Evolutionary conservation across 1,140 invertebrate genomes (phyloP).

Genomic region (Littorina saxatilis): DNA sequence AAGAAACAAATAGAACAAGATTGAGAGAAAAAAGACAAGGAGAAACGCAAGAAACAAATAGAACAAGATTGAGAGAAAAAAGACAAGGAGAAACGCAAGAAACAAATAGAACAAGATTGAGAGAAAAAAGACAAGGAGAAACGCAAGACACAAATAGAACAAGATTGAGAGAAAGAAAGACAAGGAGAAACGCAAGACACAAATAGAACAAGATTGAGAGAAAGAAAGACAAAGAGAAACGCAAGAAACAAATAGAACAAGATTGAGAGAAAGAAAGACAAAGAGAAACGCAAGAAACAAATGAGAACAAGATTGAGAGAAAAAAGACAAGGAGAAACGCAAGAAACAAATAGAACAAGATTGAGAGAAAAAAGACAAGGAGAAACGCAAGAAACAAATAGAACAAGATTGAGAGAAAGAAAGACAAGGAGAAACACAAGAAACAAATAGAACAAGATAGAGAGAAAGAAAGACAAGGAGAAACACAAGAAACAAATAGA

Average conservation of each 20-base stretch:
- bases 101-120: not conserved
- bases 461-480: too few relatives aligned
- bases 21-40: not conserved
- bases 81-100: not conserved
- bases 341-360: not conserved
- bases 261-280: not conserved
- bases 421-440: not conserved
- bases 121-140: too few relatives aligned
- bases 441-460: too few relatives aligned
- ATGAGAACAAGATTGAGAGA: not conserved
- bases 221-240: not conserved
- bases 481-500: too few relatives aligned
- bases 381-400: too few relatives aligned
- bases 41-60: not conserved
- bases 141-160: too few relatives aligned
- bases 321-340: not conserved
- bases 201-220: not conserved
- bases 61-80: not conserved
- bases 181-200: not conserved
- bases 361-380: too few relatives aligned
- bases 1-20: not conserved
- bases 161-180: not conserved
- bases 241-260: not conserved
- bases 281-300: not conserved
- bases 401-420: not conserved